These are phyloP conservation scores for Mesocricetus auratus DNA, from an alignment of 2,113 vertebrate genomes.

Conservation along the genomic window DNA sequence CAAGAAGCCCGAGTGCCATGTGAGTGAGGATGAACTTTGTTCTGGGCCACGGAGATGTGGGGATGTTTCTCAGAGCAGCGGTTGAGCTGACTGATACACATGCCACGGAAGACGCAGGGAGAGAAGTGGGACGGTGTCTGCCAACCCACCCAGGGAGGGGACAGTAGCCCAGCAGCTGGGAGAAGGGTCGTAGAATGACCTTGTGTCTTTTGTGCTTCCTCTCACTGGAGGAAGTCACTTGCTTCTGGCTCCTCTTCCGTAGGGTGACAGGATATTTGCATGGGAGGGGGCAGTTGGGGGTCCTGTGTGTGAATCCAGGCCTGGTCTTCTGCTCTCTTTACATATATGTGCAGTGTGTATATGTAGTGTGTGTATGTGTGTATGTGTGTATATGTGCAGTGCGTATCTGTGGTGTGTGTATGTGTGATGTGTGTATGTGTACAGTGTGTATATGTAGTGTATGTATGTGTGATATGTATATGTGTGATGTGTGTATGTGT, in stretches of 20 bases:
- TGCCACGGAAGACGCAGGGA: not conserved
- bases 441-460: not conserved
- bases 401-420: no score
- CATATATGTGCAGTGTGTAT: no score
- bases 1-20: rapidly evolving
- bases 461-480: not conserved
- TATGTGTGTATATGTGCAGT: not conserved
- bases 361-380: not conserved
- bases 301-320: not conserved
- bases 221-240: not conserved
- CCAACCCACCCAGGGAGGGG: not conserved
- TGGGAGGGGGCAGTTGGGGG: not conserved
- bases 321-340: not conserved
- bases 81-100: not conserved
- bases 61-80: not conserved
- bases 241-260: not conserved
- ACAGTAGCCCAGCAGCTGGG: not conserved
- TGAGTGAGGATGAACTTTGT: not conserved
- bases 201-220: not conserved
- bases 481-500: not conserved
- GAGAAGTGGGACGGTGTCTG: not conserved
- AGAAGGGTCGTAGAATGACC: not conserved
- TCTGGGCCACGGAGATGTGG: not conserved
- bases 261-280: no score
- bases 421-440: not conserved